These are phyloP conservation scores for Arenicola marina DNA, from an alignment of 2,888 invertebrate genomes.

Conservation along the genomic window DNA sequence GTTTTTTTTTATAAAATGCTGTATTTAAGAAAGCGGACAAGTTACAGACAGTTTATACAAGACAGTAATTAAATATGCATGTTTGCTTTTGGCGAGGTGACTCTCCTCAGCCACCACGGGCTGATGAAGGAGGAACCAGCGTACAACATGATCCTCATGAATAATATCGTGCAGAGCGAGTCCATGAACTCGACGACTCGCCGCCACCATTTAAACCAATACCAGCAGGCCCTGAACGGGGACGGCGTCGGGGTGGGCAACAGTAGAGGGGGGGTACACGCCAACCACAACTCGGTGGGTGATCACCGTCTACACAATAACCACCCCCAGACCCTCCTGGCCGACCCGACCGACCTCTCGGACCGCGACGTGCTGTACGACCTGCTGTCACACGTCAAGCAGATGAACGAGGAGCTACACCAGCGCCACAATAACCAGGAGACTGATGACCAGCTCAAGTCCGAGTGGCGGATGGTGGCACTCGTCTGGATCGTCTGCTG, in stretches of 20 bases:
- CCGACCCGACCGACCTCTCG: too few species aligned
- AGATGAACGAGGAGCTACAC: slow-evolving; percentile 33
- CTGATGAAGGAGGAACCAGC: slow-evolving; percentile 18
- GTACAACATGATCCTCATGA: slow-evolving; percentile 28
- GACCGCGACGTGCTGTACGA: slow-evolving; percentile 28
- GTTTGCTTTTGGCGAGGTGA: slow-evolving; percentile 11
- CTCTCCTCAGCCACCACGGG: slow-evolving; percentile 16
- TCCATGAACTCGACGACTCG: too few species aligned
- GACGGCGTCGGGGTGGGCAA: too few species aligned
- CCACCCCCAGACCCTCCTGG: too few species aligned
- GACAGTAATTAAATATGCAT: not conserved
- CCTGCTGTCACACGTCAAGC: slow-evolving; percentile 28
- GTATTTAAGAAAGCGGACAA: too few species aligned
- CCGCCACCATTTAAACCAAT: too few species aligned
- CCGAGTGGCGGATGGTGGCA: slow-evolving; percentile 36
- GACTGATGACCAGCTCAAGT: slow-evolving; percentile 28
- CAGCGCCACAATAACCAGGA: slow-evolving; percentile 19
- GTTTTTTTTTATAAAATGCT: too few species aligned
- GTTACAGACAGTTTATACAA: too few species aligned
- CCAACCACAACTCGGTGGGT: too few species aligned
- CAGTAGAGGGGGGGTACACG: too few species aligned
- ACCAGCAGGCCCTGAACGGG: too few species aligned
- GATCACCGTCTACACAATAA: too few species aligned
- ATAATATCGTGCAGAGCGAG: slow-evolving; percentile 16
- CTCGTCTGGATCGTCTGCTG: slow-evolving; percentile 32